Conservation (phyloP, 2,888 invertebrate species). For the Meliscaeva auricollis region DNA sequence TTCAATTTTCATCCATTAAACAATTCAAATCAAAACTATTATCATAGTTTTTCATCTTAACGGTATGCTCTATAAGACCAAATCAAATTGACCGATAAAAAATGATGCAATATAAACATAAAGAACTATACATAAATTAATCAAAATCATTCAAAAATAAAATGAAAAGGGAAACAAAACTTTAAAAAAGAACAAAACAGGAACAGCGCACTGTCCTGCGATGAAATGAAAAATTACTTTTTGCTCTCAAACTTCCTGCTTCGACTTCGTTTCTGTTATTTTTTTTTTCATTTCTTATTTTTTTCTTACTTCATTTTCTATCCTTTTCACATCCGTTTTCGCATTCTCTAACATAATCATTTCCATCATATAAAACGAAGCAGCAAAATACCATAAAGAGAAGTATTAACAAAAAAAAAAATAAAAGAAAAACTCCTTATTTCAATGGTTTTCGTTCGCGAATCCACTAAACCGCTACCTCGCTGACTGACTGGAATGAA, state of each 20-base stretch:
- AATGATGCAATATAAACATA: conserved; percentile 67
- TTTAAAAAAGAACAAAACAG: conserved; percentile 36
- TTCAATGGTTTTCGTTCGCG: conserved; percentile 10
- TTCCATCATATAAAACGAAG: conserved; percentile 23
- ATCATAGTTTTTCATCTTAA: no score
- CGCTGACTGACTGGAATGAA: conserved; percentile 6
- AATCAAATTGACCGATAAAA: conserved; percentile 72
- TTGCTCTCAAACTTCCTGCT: conserved; percentile 41
- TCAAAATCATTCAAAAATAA: conserved; percentile 58
- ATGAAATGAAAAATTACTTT: conserved; percentile 73
- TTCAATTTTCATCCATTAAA: no score
- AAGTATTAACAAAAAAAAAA: conserved; percentile 13
- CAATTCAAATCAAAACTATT: no score
- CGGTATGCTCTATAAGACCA: neutral
- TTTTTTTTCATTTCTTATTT: conserved; percentile 15
- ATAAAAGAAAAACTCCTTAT: conserved; percentile 7
- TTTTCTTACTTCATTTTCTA: conserved; percentile 3
- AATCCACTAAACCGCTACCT: conserved; percentile 33
- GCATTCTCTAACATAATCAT: conserved; percentile 37
- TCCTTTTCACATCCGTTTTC: conserved; percentile 33
- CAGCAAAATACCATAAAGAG: conserved; percentile 29
- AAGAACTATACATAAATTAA: conserved; percentile 66
- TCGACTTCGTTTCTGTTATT: conserved; percentile 43
- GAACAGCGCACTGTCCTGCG: conserved; percentile 29
- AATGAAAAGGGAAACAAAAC: conserved; percentile 14